A percentile compares a stretch with the other conserved stretches of the same genome.
Evolutionary conservation across 1,140 invertebrate species (phyloP).

Genomic region (Amphibalanus amphitrite): DNA sequence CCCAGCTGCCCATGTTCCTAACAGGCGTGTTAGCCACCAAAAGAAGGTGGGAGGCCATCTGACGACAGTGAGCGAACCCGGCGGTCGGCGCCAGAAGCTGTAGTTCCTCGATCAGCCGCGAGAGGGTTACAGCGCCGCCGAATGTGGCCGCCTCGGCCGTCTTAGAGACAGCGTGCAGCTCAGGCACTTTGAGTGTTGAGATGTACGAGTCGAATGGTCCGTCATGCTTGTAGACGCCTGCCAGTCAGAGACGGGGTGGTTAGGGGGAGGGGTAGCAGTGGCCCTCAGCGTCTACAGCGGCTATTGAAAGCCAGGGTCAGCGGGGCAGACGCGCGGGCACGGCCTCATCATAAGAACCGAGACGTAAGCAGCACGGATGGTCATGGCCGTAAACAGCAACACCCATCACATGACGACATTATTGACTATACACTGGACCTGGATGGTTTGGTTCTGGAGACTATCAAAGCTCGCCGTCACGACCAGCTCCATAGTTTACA

Average conservation of each 20-base stretch:
- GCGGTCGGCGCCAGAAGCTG: slow-evolving; percentile 14
- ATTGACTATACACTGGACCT: no score
- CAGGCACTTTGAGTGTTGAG: slow-evolving; percentile 24
- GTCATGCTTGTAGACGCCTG: slow-evolving; percentile 27
- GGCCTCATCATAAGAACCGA: no score
- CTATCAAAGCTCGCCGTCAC: no score
- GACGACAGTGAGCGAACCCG: slow-evolving; percentile 19
- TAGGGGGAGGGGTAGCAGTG: no score
- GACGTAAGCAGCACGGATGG: no score
- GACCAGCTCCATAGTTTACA: no score
- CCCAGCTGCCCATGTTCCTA: slow-evolving; percentile 26
- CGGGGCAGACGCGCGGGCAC: no score
- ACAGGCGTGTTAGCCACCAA: slow-evolving; percentile 23
- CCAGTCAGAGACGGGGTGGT: background rate
- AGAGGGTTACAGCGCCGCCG: slow-evolving; percentile 19
- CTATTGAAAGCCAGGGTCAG: no score
- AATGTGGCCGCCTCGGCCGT: slow-evolving; percentile 11
- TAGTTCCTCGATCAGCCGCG: slow-evolving; percentile 17
- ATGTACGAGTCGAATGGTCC: slow-evolving; percentile 26
- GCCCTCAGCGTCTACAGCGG: no score
- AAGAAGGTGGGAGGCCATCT: slow-evolving; percentile 21
- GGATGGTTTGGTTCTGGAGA: no score
- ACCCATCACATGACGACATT: no score
- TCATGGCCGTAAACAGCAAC: no score
- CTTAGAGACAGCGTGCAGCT: slow-evolving; percentile 17